Evolutionary conservation across 2,888 invertebrate species (phyloP).

Genomic region (Mythimna ferrago): DNA sequence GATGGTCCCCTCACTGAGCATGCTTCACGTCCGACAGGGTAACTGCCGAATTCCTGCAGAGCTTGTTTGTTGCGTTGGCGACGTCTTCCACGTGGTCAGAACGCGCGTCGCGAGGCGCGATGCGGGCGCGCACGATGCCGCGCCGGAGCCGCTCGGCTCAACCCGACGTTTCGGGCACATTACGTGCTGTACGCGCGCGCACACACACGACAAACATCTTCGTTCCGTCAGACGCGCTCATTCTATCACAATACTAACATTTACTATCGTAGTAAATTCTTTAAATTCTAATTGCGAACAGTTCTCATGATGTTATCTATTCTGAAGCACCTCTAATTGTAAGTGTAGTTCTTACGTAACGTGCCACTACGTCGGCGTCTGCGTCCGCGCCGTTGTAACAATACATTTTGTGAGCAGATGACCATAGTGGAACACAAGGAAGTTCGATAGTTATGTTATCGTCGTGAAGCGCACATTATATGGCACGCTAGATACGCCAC

Average conservation of each 20-base stretch:
- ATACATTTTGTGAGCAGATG: not conserved
- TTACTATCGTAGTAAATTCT: slow-evolving; percentile 43
- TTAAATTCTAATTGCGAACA: slow-evolving; percentile 14
- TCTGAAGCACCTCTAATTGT: slow-evolving; percentile 52
- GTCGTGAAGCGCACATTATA: slow-evolving; percentile 56
- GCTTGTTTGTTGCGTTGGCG: not conserved
- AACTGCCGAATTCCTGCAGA: not conserved
- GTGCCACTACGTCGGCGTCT: too few species aligned
- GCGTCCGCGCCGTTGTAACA: not conserved
- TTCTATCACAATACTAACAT: slow-evolving; percentile 3
- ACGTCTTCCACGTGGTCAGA: not conserved
- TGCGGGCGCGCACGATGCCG: not conserved
- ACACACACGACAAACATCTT: not conserved
- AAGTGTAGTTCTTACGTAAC: not conserved
- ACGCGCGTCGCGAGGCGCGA: not conserved
- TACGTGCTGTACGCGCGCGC: not conserved
- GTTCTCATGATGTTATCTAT: slow-evolving; percentile 20
- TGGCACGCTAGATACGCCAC: slow-evolving; percentile 64
- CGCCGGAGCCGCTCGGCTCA: not conserved
- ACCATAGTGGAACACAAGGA: slow-evolving; percentile 30
- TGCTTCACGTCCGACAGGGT: not conserved
- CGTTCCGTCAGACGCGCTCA: slow-evolving; percentile 23
- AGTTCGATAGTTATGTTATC: slow-evolving; percentile 7
- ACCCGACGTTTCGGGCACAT: not conserved
- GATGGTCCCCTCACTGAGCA: not conserved